Percentiles rank a stretch among this genome's conserved stretches.
These are phyloP conservation scores for Ctenomys sociabilis DNA, from an alignment of 2,113 vertebrate species.

Conservation along the genomic window DNA sequence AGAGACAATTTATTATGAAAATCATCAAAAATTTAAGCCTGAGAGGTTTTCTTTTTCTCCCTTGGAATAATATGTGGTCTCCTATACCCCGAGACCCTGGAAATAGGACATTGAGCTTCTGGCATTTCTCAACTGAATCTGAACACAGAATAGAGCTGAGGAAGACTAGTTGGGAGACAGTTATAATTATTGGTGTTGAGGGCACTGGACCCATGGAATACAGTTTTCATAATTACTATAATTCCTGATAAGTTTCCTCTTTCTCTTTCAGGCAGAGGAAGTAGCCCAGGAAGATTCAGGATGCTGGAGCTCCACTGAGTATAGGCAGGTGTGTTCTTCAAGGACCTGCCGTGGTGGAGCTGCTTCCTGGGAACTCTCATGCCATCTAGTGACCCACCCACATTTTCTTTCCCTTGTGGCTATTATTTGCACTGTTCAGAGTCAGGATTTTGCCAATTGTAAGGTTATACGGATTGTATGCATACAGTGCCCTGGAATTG, in stretches of 20 bases:
- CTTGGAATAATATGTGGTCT: background rate
- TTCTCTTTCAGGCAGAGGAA: background rate
- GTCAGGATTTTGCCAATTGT: background rate
- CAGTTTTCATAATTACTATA: background rate
- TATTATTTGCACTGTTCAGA: background rate
- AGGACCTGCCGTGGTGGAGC: background rate
- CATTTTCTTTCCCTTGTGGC: background rate
- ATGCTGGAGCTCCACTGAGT: background rate
- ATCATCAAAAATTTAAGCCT: background rate
- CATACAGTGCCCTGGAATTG: background rate
- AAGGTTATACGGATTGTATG: background rate
- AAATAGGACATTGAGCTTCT: background rate
- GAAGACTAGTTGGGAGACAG: background rate
- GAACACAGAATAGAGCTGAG: background rate
- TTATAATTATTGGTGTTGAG: background rate
- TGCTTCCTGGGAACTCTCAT: background rate
- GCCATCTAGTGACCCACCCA: background rate
- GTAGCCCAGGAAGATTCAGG: background rate
- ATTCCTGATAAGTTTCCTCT: background rate
- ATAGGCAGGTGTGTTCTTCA: background rate
- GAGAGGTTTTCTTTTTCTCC: background rate
- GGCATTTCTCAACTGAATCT: background rate
- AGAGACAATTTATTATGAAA: background rate
- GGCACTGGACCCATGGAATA: background rate
- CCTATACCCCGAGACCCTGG: background rate